A percentile compares a stretch with the other conserved stretches of the same genome.
phyloP scores from a whole-genome alignment of 2,888 invertebrate genomes.

The Mythimna impura region DNA sequence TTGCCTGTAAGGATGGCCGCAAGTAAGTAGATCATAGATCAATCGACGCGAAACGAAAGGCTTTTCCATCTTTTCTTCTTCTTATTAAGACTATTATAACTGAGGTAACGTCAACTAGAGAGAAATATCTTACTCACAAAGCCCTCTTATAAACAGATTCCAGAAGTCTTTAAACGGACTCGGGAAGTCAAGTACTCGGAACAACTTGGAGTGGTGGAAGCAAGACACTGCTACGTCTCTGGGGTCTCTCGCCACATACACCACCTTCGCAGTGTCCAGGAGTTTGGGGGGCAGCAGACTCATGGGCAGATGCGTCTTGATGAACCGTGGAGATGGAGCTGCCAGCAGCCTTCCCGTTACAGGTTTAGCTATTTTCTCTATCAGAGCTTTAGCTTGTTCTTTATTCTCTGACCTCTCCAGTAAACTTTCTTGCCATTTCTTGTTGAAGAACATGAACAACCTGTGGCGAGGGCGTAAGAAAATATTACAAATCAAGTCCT shows the following conservation, averaged over 20 bases:
- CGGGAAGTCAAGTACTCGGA: constrained; percentile 88
- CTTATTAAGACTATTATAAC: neutral
- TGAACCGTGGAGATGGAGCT: constrained; percentile 73
- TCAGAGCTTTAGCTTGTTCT: constrained; percentile 24
- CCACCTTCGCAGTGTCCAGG: constrained; percentile 88
- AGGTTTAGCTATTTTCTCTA: constrained; percentile 38
- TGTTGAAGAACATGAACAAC: constrained; percentile 44
- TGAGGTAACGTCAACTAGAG: no score
- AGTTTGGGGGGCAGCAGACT: constrained; percentile 91
- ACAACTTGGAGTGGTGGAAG: constrained; percentile 91
- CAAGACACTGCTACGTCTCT: constrained; percentile 95
- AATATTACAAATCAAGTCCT: neutral
- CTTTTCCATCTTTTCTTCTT: neutral
- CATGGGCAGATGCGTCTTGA: constrained; percentile 93
- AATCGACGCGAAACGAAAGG: neutral
- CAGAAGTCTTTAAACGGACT: constrained; percentile 91
- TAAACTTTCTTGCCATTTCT: constrained; percentile 47
- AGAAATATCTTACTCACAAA: constrained; percentile 85
- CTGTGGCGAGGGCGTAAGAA: constrained; percentile 21
- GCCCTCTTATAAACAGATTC: constrained; percentile 90
- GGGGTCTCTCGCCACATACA: constrained; percentile 95
- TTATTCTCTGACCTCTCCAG: constrained; percentile 27
- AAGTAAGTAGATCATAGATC: neutral
- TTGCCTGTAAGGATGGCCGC: no score
- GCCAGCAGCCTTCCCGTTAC: constrained; percentile 33